These are phyloP conservation scores for Muraenolepis orangiensis DNA, from an alignment of 2,797 vertebrate species.

Conservation along the genomic window DNA sequence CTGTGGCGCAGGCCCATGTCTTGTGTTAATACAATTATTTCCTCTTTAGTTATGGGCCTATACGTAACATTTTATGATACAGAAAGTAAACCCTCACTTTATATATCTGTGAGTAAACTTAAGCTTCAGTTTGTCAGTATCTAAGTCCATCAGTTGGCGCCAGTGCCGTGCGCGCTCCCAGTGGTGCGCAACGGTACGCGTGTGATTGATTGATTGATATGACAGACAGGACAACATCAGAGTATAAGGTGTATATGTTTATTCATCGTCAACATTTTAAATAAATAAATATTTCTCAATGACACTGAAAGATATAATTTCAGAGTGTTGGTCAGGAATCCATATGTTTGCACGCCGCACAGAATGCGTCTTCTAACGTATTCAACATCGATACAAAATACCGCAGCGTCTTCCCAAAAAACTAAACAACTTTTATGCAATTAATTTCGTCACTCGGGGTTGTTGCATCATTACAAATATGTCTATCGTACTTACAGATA, in stretches of 20 bases:
- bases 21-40: not conserved
- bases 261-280: constrained; percentile 85
- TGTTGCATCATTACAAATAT: constrained; percentile 60
- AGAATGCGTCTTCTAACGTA: constrained; percentile 63
- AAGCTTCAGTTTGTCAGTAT: not conserved
- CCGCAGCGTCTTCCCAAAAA: constrained; percentile 51
- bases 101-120: not conserved
- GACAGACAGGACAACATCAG: constrained; percentile 42
- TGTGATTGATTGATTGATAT: constrained; percentile 36
- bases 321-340: constrained; percentile 54
- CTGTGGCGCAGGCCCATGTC: not conserved
- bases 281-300: constrained; percentile 96
- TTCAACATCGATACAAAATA: constrained; percentile 67
- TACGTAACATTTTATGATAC: not conserved
- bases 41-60: not conserved
- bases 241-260: constrained; percentile 66
- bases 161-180: constrained; percentile 29
- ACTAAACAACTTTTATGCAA: constrained; percentile 59
- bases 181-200: constrained; percentile 37
- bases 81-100: not conserved
- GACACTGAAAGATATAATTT: constrained; percentile 78
- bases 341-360: constrained; percentile 53
- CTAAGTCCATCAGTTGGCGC: not conserved
- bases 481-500: constrained; percentile 50
- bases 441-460: constrained; percentile 46